Evolutionary conservation across 1,140 invertebrate species (phyloP).

Genomic region (Drosophila repleta): DNA sequence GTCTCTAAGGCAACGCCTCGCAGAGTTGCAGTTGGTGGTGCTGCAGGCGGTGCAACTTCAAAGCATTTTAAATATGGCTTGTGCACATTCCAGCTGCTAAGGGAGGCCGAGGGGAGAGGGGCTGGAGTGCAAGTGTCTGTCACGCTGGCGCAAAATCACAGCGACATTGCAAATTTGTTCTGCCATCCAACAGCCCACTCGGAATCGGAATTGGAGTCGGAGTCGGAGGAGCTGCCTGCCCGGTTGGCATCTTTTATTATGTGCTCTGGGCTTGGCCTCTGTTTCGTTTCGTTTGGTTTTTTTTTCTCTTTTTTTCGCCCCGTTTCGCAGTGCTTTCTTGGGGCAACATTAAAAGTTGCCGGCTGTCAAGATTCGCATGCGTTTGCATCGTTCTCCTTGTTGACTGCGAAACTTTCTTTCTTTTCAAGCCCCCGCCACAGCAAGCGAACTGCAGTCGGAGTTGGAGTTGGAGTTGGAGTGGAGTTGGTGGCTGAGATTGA

Average conservation of each 20-base stretch:
- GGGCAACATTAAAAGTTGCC: slow-evolving; percentile 78
- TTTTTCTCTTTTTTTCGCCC: too few relatives aligned
- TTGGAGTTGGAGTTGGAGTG: slow-evolving; percentile 6
- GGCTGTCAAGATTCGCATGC: slow-evolving; percentile 75
- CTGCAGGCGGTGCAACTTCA: slow-evolving; percentile 60
- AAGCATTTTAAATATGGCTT: slow-evolving; percentile 73
- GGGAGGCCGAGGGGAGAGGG: neutral
- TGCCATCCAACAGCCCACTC: slow-evolving; percentile 78
- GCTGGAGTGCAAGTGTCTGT: slow-evolving; percentile 42
- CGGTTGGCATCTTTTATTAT: slow-evolving; percentile 30
- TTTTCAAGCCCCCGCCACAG: slow-evolving; percentile 25
- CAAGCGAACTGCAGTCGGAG: neutral
- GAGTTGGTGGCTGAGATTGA: slow-evolving; percentile 29
- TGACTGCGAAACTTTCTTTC: slow-evolving; percentile 49
- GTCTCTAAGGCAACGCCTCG: slow-evolving; percentile 26
- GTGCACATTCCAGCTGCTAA: slow-evolving; percentile 30
- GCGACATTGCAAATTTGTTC: slow-evolving; percentile 73
- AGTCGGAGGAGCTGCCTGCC: slow-evolving; percentile 31
- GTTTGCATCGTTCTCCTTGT: slow-evolving; percentile 55
- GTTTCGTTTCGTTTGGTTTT: neutral
- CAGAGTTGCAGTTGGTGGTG: neutral
- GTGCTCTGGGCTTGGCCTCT: slow-evolving; percentile 6
- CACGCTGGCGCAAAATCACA: slow-evolving; percentile 54
- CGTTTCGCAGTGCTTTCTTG: slow-evolving; percentile 23
- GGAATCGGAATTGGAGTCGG: slow-evolving; percentile 62